Evolutionary conservation across 1,140 invertebrate species (phyloP).

Genomic region (Drosophila pseudoobscura): DNA sequence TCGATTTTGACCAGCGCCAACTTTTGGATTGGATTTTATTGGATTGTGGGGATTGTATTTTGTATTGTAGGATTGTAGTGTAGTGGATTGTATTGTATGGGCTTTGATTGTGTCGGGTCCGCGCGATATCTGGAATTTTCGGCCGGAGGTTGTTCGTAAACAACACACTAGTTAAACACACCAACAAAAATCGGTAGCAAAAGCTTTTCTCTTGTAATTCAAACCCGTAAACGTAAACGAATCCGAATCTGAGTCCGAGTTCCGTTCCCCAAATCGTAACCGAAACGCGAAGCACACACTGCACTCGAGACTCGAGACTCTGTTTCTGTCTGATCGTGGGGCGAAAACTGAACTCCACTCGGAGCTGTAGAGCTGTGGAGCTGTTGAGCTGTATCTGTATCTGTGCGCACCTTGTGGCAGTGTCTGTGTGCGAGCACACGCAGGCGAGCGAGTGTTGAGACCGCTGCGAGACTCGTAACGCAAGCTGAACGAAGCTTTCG

Average conservation of each 20-base stretch:
- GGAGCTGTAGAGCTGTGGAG: conserved; percentile 36
- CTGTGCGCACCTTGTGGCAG: conserved; percentile 26
- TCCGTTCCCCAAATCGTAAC: conserved; percentile 14
- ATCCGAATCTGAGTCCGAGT: conserved; percentile 46
- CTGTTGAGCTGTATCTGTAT: conserved; percentile 27
- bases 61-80: conserved; percentile 27
- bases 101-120: conserved; percentile 39
- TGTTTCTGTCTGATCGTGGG: conserved; percentile 26
- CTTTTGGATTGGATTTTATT: conserved; percentile 45
- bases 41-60: conserved; percentile 32
- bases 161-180: conserved; percentile 33
- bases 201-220: conserved; percentile 48
- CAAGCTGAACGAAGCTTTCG: too few species aligned
- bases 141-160: conserved; percentile 6
- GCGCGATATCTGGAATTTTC: conserved; percentile 26
- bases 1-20: conserved; percentile 48
- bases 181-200: conserved; percentile 42
- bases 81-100: conserved; percentile 27
- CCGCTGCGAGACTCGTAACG: too few species aligned
- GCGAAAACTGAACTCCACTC: conserved; percentile 47
- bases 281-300: conserved; percentile 30
- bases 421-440: conserved; percentile 13
- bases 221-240: conserved; percentile 33
- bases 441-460: too few species aligned
- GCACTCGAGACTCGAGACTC: conserved; percentile 49